Evolutionary conservation across 2,888 invertebrate species (phyloP).

Genomic region (Panzeria rudis): DNA sequence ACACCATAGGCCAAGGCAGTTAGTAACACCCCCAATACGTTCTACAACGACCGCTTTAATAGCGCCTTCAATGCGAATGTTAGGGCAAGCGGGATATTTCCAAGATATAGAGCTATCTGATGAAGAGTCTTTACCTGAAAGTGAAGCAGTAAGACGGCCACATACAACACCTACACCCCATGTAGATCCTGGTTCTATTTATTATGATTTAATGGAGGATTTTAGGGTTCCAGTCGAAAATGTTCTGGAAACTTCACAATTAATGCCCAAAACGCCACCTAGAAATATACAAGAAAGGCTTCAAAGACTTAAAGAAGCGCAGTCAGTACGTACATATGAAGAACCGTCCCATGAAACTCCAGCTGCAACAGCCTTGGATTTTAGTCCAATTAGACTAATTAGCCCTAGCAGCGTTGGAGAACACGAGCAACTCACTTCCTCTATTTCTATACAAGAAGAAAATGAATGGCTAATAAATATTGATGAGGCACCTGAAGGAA

Average conservation of each 20-base stretch:
- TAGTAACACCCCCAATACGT: neutral
- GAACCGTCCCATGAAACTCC: neutral
- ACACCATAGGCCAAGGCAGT: neutral
- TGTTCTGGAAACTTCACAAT: conserved; percentile 28
- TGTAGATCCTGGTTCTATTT: neutral
- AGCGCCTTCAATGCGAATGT: conserved; percentile 21
- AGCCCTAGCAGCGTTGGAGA: conserved; percentile 28
- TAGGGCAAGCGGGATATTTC: conserved; percentile 11
- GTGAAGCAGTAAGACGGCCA: neutral
- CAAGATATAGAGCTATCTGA: conserved; percentile 8
- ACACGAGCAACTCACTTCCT: neutral
- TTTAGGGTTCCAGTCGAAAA: conserved; percentile 20
- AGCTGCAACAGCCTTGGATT: neutral
- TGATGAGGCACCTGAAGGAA: neutral
- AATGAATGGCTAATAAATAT: conserved; percentile 34
- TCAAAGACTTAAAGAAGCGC: conserved; percentile 40
- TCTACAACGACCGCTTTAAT: neutral
- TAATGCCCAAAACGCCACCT: conserved; percentile 50
- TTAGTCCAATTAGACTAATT: conserved; percentile 37
- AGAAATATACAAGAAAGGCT: conserved; percentile 44
- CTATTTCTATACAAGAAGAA: neutral
- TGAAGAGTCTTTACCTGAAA: neutral
- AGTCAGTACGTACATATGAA: neutral
- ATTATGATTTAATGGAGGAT: conserved; percentile 39
- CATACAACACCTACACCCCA: neutral